phyloP scores from a whole-genome alignment of 2,888 invertebrate genomes.

The Drosophila maculinotata region DNA sequence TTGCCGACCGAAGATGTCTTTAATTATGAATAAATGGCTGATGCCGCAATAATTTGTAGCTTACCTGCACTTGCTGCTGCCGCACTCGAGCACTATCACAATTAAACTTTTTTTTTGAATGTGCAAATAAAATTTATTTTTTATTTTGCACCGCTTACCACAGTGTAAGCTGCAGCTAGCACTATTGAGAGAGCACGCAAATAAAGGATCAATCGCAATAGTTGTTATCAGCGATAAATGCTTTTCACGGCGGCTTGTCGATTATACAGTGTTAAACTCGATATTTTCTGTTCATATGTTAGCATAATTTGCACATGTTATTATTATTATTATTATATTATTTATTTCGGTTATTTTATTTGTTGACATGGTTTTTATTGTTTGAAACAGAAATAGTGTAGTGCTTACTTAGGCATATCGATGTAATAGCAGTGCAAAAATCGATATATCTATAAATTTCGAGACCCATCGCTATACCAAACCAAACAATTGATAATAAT shows the following conservation, averaged over 20 bases:
- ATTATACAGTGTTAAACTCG: background rate
- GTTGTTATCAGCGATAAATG: background rate
- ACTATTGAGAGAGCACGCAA: constrained; percentile 35
- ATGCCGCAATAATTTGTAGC: background rate
- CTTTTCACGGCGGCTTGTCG: too few species aligned
- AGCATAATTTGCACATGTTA: background rate
- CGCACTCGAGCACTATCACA: constrained; percentile 32
- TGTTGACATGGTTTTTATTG: background rate
- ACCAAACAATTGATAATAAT: constrained; percentile 58
- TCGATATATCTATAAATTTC: constrained; percentile 27
- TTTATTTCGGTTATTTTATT: background rate
- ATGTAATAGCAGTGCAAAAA: background rate
- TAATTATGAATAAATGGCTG: background rate
- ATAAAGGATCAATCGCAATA: background rate
- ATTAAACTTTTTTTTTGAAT: constrained; percentile 15
- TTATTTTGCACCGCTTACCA: constrained; percentile 50
- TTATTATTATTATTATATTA: too few species aligned
- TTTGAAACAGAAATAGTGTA: background rate
- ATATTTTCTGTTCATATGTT: background rate
- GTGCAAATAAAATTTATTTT: constrained; percentile 45
- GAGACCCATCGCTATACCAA: constrained; percentile 55
- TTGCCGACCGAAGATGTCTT: constrained; percentile 11
- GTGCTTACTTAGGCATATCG: background rate
- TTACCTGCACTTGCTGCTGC: constrained; percentile 44
- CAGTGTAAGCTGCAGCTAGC: constrained; percentile 42